Conservation (phyloP, 2,797 vertebrate species). For the Argyrosomus regius region DNA sequence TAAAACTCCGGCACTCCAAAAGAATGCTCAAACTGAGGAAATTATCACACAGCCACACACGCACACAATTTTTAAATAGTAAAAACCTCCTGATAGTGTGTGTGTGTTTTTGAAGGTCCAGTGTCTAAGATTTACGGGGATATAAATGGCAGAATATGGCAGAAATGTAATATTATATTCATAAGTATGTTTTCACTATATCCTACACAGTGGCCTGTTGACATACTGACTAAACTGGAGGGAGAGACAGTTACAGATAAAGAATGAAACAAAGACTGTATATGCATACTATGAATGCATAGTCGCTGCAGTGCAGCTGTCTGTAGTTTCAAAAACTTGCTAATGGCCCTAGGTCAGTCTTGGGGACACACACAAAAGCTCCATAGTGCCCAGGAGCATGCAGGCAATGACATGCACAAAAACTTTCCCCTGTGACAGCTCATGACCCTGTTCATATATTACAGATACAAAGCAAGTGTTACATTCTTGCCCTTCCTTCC, state of each 20-base stretch:
- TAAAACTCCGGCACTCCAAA: conserved; percentile 75
- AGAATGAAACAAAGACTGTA: conserved; percentile 26
- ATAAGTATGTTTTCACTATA: too few species aligned
- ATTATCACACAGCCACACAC: conserved; percentile 62
- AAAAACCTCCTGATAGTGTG: conserved; percentile 36
- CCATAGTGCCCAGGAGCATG: conserved; percentile 23
- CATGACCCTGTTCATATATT: conserved; percentile 25
- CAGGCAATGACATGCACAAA: conserved; percentile 26
- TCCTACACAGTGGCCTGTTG: too few species aligned
- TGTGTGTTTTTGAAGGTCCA: conserved; percentile 17
- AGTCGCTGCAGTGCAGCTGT: conserved; percentile 23
- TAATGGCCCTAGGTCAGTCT: conserved; percentile 53
- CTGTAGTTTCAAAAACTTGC: conserved; percentile 45
- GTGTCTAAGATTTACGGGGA: too few species aligned
- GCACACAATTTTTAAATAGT: conserved; percentile 30
- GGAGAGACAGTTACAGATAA: conserved; percentile 23
- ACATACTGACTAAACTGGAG: conserved; percentile 4
- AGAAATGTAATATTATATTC: too few species aligned
- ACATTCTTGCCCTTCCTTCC: conserved; percentile 9
- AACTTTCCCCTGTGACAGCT: conserved; percentile 11
- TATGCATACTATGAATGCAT: conserved; percentile 15
- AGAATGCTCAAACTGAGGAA: conserved; percentile 72
- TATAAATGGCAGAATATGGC: too few species aligned
- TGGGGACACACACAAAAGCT: conserved; percentile 38
- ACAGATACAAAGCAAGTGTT: conserved; percentile 37